A percentile compares a stretch with the other conserved stretches of the same genome.
These are phyloP conservation scores for Acanthornis magna DNA, from an alignment of 2,797 vertebrate genomes.

Conservation along the genomic window DNA sequence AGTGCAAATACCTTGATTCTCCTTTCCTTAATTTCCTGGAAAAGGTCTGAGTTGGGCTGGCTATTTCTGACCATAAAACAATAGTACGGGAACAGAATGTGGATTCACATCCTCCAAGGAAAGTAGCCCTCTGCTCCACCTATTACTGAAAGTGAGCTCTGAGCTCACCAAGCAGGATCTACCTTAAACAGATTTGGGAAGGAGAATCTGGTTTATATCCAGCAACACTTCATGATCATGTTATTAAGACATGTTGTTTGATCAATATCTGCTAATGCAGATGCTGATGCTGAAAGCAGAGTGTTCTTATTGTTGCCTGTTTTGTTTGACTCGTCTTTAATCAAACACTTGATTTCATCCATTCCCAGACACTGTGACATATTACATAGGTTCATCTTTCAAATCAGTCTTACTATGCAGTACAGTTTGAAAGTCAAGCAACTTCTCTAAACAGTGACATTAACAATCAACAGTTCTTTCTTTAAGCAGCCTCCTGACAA, in stretches of 20 bases:
- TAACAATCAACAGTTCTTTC: neutral
- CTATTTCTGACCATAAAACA: neutral
- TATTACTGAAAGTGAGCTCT: neutral
- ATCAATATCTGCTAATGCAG: neutral
- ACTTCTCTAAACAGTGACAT: neutral
- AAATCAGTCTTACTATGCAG: neutral
- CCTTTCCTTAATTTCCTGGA: neutral
- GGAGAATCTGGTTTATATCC: neutral
- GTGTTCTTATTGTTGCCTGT: neutral
- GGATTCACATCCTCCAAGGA: neutral
- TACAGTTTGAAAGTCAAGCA: neutral
- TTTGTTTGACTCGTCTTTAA: neutral
- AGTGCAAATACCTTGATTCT: neutral
- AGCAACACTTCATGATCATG: neutral
- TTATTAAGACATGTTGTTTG: neutral
- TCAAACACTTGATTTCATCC: neutral
- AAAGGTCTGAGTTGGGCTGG: neutral
- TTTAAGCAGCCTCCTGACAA: neutral
- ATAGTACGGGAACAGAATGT: accelerated
- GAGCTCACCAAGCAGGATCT: neutral
- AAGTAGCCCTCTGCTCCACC: neutral
- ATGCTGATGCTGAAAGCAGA: neutral
- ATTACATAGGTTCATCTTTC: neutral
- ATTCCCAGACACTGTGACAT: neutral
- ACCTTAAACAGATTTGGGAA: neutral